phyloP scores from a whole-genome alignment of 1,140 invertebrate species.

The Leptinotarsa lineolata region DNA sequence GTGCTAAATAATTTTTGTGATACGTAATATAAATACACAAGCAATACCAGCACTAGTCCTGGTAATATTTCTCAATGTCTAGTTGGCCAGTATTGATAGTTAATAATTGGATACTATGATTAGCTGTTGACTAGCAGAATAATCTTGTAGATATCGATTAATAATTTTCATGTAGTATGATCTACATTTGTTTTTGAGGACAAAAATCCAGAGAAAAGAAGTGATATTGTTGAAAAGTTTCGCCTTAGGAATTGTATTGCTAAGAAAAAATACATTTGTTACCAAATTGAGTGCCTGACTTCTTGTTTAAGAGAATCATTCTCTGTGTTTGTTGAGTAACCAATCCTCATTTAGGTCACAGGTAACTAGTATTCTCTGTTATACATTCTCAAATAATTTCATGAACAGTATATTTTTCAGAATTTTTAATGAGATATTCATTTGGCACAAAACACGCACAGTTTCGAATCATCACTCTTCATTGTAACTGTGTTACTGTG shows the following conservation, averaged over 20 bases:
- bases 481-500: not conserved
- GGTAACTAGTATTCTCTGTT: too few species aligned
- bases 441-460: not conserved
- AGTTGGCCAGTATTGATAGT: not conserved
- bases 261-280: too few species aligned
- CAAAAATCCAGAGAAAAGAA: slow-evolving; percentile 1
- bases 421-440: not conserved
- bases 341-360: too few species aligned
- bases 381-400: too few species aligned
- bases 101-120: not conserved
- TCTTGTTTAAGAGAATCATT: too few species aligned
- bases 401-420: too few species aligned
- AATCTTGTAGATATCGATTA: not conserved
- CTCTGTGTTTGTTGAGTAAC: too few species aligned
- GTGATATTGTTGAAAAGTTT: slow-evolving; percentile 4
- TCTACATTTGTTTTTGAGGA: not conserved
- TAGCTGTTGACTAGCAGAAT: not conserved
- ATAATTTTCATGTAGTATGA: not conserved
- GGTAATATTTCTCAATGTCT: not conserved
- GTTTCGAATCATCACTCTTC: not conserved
- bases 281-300: too few species aligned
- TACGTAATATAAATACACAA: too few species aligned
- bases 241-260: not conserved
- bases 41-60: too few species aligned
- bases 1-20: too few species aligned